Conservation (phyloP, 2,113 vertebrate species). For the Bambusicola thoracicus region DNA sequence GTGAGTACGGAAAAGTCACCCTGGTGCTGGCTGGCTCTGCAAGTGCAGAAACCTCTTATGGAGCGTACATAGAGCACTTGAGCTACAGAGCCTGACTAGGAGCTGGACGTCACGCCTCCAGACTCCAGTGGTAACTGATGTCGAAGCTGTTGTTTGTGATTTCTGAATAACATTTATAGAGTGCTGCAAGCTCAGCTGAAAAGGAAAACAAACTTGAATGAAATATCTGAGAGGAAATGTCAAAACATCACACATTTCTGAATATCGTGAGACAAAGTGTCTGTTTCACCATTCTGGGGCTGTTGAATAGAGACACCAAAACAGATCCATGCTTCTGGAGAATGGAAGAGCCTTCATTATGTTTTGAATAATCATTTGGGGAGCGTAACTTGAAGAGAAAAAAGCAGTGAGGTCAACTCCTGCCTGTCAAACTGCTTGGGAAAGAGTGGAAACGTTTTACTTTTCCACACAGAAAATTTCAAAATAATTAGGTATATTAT, state of each 20-base stretch:
- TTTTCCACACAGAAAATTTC: background rate
- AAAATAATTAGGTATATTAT: background rate
- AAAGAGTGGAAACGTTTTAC: background rate
- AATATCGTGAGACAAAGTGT: background rate
- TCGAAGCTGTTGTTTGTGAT: background rate
- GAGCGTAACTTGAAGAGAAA: background rate
- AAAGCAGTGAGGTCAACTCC: background rate
- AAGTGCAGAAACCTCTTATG: accelerated
- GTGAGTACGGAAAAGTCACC: background rate
- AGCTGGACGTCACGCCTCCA: accelerated
- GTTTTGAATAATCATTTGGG: background rate
- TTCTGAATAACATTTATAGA: background rate
- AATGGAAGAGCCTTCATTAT: background rate
- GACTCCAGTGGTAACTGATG: background rate
- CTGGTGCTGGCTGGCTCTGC: background rate
- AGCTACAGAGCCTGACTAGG: background rate
- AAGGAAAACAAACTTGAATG: background rate
- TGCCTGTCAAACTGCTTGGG: background rate
- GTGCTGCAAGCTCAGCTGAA: background rate
- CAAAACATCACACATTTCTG: background rate
- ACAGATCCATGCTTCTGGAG: background rate
- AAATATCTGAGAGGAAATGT: background rate
- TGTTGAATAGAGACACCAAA: background rate
- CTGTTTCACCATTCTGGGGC: background rate
- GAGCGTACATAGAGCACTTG: accelerated